Evolutionary conservation across 2,113 vertebrate species (phyloP).

Genomic region (Tachycineta bicolor): DNA sequence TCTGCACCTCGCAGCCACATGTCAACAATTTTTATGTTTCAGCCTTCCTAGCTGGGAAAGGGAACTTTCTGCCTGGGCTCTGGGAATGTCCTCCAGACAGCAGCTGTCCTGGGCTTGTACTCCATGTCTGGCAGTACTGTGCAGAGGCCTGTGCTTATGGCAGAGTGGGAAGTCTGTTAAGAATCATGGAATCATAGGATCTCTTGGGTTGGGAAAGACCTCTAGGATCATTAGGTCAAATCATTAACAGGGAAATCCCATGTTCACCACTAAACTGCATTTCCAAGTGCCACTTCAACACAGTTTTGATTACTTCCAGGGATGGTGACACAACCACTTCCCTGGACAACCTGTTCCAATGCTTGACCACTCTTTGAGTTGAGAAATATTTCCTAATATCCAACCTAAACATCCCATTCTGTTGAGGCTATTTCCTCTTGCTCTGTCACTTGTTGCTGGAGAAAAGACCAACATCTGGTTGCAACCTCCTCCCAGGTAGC

Average conservation of each 20-base stretch:
- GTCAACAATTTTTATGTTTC: neutral
- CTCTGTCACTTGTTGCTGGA: neutral
- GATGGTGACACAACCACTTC: neutral
- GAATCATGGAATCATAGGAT: neutral
- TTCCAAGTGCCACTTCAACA: neutral
- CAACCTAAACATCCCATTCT: neutral
- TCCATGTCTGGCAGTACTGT: neutral
- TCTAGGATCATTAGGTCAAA: neutral
- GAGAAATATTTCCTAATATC: neutral
- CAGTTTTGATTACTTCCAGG: neutral
- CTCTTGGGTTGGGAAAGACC: neutral
- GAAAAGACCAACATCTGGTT: rapidly evolving
- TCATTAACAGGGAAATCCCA: neutral
- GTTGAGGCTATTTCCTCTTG: neutral
- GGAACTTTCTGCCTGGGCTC: neutral
- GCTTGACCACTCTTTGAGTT: no score
- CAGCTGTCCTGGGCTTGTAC: neutral
- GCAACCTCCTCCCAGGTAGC: neutral
- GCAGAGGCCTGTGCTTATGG: neutral
- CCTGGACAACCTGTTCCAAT: neutral
- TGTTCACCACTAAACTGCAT: neutral
- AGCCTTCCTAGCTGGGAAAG: neutral
- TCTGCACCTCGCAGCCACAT: neutral
- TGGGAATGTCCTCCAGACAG: neutral
- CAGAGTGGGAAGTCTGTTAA: neutral